Evolutionary conservation across 2,888 invertebrate species (phyloP).

Genomic region (Lymantria monacha): DNA sequence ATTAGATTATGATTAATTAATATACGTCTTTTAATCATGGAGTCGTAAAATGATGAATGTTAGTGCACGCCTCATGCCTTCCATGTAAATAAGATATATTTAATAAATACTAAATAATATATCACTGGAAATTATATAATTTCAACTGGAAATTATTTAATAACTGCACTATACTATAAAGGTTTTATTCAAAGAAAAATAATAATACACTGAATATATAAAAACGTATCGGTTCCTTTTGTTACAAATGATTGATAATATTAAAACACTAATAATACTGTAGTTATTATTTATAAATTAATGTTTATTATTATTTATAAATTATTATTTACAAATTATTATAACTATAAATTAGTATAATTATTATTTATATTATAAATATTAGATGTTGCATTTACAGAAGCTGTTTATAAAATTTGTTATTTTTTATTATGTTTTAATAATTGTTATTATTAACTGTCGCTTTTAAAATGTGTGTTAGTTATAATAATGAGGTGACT

Average conservation of each 20-base stretch:
- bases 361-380: conserved; percentile 29
- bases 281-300: no score
- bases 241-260: background rate
- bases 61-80: conserved; percentile 69
- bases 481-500: conserved; percentile 32
- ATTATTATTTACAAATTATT: no score
- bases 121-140: conserved; percentile 23
- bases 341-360: conserved; percentile 17
- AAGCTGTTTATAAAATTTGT: conserved; percentile 10
- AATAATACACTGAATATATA: conserved; percentile 6
- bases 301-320: no score
- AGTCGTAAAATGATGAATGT: conserved; percentile 40
- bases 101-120: conserved; percentile 31
- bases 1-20: background rate
- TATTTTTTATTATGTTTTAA: conserved; percentile 22
- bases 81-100: conserved; percentile 69
- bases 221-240: background rate
- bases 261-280: background rate
- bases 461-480: conserved; percentile 49
- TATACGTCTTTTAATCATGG: conserved; percentile 37
- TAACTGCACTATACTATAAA: conserved; percentile 26
- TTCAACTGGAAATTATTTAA: conserved; percentile 19
- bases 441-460: conserved; percentile 21
- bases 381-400: conserved; percentile 15
- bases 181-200: conserved; percentile 25